Percentiles rank a stretch among this genome's conserved stretches.
phyloP scores from a whole-genome alignment of 2,888 invertebrate genomes.

The Melinaea marsaeus region DNA sequence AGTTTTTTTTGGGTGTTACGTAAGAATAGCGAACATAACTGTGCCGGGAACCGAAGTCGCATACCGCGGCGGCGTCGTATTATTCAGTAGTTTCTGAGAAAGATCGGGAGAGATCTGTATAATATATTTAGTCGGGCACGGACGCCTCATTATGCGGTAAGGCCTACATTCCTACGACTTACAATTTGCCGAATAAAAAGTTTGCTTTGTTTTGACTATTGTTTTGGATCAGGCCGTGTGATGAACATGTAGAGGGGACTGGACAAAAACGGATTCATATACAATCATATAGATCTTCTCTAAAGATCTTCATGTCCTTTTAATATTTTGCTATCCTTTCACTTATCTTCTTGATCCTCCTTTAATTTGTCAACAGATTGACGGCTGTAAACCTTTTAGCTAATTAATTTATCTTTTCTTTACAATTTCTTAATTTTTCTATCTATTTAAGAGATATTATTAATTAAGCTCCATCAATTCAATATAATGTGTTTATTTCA shows the following conservation, averaged over 20 bases:
- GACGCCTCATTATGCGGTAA: constrained; percentile 70
- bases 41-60: constrained; percentile 61
- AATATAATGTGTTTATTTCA: too few species aligned
- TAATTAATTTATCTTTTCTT: too few species aligned
- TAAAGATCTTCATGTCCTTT: too few species aligned
- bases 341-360: too few species aligned
- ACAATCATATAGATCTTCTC: not conserved
- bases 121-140: constrained; percentile 58
- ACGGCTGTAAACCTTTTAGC: too few species aligned
- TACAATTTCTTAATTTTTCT: too few species aligned
- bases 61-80: constrained; percentile 61
- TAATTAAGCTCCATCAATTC: too few species aligned
- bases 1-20: constrained; percentile 51
- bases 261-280: not conserved
- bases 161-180: constrained; percentile 67
- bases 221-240: constrained; percentile 42
- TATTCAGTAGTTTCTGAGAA: constrained; percentile 71
- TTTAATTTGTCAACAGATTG: too few species aligned
- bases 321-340: too few species aligned
- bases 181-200: constrained; percentile 64
- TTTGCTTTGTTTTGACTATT: constrained; percentile 54
- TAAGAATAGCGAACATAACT: constrained; percentile 73
- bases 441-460: too few species aligned
- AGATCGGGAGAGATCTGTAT: constrained; percentile 47
- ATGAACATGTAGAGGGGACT: constrained; percentile 33